A percentile compares a stretch with the other conserved stretches of the same genome.
These are phyloP conservation scores for Paratilapia polleni DNA, from an alignment of 2,113 vertebrate species.

Conservation along the genomic window DNA sequence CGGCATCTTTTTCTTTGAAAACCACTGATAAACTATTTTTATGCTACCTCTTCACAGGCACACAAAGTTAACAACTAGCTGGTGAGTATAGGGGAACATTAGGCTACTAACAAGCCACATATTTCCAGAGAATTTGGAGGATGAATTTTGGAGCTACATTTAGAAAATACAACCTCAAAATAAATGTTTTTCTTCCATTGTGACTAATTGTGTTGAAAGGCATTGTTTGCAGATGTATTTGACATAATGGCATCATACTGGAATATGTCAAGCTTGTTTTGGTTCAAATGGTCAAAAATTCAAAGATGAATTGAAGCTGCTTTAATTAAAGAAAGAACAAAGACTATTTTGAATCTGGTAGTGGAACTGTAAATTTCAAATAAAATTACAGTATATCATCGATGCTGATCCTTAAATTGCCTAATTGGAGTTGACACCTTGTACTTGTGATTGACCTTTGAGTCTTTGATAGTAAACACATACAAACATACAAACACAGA, in stretches of 20 bases:
- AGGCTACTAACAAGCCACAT: background rate
- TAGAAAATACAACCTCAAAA: background rate
- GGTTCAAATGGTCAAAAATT: background rate
- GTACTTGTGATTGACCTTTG: background rate
- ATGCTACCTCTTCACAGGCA: background rate
- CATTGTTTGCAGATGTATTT: background rate
- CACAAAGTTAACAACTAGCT: background rate
- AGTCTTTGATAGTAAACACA: background rate
- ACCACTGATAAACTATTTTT: background rate
- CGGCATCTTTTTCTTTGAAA: background rate
- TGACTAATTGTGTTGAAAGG: background rate
- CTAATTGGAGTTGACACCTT: background rate
- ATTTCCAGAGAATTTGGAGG: too few relatives aligned
- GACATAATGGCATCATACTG: background rate
- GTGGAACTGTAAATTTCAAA: background rate
- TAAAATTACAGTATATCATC: background rate
- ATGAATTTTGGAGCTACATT: background rate
- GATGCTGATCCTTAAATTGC: background rate
- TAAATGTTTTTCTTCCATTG: background rate
- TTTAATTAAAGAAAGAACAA: background rate
- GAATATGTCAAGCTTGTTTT: background rate
- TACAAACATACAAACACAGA: background rate
- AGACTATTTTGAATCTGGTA: background rate
- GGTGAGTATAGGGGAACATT: background rate
- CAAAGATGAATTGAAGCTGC: background rate